Evolutionary conservation across 2,888 invertebrate species (phyloP), one percentile per base, ranked within the genome.

Genomic region (Heliothis peltigera): DNA sequence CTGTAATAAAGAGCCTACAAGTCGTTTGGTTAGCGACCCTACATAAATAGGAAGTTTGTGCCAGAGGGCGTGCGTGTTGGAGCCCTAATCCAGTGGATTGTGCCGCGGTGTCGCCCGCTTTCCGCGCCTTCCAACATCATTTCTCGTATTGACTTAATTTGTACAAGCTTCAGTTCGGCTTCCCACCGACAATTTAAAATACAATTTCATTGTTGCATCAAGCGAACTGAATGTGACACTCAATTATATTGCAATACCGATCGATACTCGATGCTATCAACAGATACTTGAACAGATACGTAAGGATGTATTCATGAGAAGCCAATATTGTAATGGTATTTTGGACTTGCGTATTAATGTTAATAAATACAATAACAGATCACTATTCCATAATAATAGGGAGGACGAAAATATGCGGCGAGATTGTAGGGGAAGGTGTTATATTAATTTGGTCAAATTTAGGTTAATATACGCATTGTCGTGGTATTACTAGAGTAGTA

Each of bases 1-100:
- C 90, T 93, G 94, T 93, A 93, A 92, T 93, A 94, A 93, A 94
- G 91, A 90, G 93, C 92, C 92, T 93, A 93, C 93, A 93, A 94
- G 94, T 93, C 93, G 93, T 93, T 93, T 91, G 90, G 90, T 91
- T 90, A 88, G 91, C 87, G 89, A 88, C 88, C 90, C 87, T 88
- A 91, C 91, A 91, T 92, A 93, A 93, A 93, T 90, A 93, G 88
- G 86, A 89, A 89, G 89, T 87, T 86, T 84, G 78, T 71, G 78
- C 79, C 79, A 80, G 79, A 80, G 80, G 79, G 84, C 84, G 92
- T 87, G 92, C 94, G 95, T 94, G 94, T 91, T 87, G 84, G 83
- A 84, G 80, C 76, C 89, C 89, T 94, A 93, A 94, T 95, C 94
- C 93, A 77, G 52, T 79, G 94, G 94, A 94, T 95, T 88, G 91